These are phyloP conservation scores for Nomada fabriciana DNA, from an alignment of 2,888 invertebrate species.

Conservation along the genomic window DNA sequence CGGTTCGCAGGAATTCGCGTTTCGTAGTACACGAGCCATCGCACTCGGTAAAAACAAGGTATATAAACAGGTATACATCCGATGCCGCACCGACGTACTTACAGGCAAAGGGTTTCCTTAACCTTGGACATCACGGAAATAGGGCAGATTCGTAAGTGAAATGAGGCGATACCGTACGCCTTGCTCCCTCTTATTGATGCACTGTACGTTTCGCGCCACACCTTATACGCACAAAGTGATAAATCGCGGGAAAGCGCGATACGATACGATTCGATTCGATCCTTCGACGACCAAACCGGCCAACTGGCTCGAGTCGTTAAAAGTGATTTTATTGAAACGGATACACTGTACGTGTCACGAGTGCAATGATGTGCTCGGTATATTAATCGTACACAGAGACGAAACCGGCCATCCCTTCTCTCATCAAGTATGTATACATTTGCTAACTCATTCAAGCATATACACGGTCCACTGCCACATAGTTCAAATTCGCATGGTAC, in stretches of 20 bases:
- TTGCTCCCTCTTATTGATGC: slow-evolving; percentile 1
- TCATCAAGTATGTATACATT: neutral
- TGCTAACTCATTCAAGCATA: neutral
- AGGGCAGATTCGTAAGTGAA: slow-evolving; percentile 14
- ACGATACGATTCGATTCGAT: neutral
- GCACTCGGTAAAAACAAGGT: neutral
- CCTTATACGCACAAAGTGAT: slow-evolving; percentile 26
- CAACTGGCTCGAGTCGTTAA: neutral
- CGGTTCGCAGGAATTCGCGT: neutral
- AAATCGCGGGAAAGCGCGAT: slow-evolving; percentile 44
- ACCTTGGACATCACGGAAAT: slow-evolving; percentile 52
- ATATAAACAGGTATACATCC: neutral
- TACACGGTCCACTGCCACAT: slow-evolving; percentile 23
- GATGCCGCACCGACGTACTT: slow-evolving; percentile 47
- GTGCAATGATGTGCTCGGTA: no score
- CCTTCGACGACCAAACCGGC: neutral
- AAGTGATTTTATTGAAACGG: no score
- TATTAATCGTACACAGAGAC: no score
- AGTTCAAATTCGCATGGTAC: slow-evolving; percentile 12
- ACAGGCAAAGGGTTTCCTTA: slow-evolving; percentile 53
- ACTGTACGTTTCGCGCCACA: slow-evolving; percentile 58
- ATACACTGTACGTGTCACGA: neutral
- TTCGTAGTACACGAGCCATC: neutral
- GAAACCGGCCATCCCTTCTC: neutral
- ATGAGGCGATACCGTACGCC: neutral